Evolutionary conservation across 2,797 vertebrate genomes (phyloP).

Genomic region (Microcaecilia unicolor): DNA sequence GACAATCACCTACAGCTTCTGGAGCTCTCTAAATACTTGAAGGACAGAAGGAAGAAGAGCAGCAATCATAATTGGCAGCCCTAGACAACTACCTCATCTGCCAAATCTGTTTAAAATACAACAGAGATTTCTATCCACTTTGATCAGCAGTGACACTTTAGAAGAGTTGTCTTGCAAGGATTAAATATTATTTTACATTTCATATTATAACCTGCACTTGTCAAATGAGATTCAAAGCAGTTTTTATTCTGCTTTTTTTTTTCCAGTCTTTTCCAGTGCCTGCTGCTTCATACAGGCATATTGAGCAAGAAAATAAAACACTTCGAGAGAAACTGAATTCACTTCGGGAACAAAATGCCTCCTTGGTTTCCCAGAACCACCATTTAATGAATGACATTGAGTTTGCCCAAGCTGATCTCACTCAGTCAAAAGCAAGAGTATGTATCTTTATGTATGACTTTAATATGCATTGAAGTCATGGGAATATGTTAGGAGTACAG

Average conservation of each 20-base stretch:
- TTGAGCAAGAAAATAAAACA: constrained; percentile 50
- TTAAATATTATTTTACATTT: neutral
- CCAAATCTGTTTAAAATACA: too few relatives aligned
- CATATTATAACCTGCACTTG: neutral
- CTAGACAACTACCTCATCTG: too few relatives aligned
- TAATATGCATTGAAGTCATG: too few relatives aligned
- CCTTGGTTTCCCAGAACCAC: constrained; percentile 58
- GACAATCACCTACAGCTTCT: too few relatives aligned
- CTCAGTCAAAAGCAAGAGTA: constrained; percentile 59
- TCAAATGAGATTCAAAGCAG: constrained; percentile 1
- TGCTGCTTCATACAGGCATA: constrained; percentile 4
- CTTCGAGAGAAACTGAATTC: constrained; percentile 50
- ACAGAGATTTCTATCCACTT: too few relatives aligned
- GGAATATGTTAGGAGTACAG: too few relatives aligned
- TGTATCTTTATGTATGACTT: constrained; percentile 27
- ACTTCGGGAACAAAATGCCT: constrained; percentile 65
- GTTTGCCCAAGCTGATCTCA: constrained; percentile 52
- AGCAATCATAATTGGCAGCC: too few relatives aligned
- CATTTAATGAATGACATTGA: constrained; percentile 59
- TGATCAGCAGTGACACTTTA: rapidly evolving
- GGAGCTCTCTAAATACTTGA: too few relatives aligned
- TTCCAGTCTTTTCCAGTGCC: constrained; percentile 29
- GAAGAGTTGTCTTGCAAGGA: too few relatives aligned
- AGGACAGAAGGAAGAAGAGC: too few relatives aligned
- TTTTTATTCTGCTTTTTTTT: constrained; percentile 10